Evolutionary conservation across 2,113 vertebrate genomes (phyloP).

Genomic region (Sitta europaea): DNA sequence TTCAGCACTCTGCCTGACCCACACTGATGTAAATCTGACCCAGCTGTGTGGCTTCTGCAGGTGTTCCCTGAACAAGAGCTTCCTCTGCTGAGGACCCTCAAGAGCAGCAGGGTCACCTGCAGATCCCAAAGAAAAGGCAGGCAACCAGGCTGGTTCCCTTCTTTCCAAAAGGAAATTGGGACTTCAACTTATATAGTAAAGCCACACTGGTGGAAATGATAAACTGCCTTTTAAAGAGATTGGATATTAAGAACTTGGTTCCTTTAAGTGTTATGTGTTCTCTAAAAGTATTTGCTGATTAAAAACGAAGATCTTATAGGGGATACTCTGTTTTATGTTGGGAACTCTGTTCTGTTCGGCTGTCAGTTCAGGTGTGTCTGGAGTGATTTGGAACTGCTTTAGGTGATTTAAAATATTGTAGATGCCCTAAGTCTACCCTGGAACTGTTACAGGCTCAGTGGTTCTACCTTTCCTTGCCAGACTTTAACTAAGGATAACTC

Average conservation of each 20-base stretch:
- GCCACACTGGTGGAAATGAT: neutral
- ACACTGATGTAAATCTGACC: neutral
- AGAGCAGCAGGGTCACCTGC: neutral
- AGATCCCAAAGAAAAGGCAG: neutral
- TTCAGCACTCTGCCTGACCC: neutral
- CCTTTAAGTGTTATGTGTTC: neutral
- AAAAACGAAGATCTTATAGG: neutral
- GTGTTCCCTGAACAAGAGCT: neutral
- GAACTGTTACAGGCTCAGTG: neutral
- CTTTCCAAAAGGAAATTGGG: neutral
- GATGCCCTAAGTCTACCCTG: neutral
- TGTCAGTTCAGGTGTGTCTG: neutral
- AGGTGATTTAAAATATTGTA: neutral
- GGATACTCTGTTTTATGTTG: neutral
- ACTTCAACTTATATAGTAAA: neutral
- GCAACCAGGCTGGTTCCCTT: neutral
- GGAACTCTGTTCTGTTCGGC: accelerated
- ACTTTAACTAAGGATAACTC: neutral
- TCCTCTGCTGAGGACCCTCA: neutral
- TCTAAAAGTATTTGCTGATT: neutral
- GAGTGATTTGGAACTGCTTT: neutral
- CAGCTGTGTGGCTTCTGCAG: neutral
- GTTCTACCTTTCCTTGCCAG: neutral
- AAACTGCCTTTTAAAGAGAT: neutral
- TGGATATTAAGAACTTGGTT: neutral